Conservation (phyloP, 2,113 vertebrate species). For the Poeciliopsis occidentalis region DNA sequence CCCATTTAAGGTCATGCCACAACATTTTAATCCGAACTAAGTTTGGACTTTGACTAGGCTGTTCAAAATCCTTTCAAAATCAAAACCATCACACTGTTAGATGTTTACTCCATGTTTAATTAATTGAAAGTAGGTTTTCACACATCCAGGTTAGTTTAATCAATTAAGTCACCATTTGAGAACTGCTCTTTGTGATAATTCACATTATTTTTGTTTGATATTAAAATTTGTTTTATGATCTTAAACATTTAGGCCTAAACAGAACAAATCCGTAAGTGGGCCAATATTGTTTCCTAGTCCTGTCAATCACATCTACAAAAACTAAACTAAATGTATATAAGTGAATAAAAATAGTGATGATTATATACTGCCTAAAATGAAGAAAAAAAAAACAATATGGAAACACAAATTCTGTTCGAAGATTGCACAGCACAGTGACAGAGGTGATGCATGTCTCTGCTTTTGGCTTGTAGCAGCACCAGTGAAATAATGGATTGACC, state of each 20-base stretch:
- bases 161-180: neutral
- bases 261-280: neutral
- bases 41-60: no score
- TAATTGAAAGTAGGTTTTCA: neutral
- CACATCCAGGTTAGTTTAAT: neutral
- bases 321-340: slow-evolving; percentile 12
- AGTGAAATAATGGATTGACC: slow-evolving; percentile 87
- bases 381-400: slow-evolving; percentile 3
- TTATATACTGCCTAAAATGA: slow-evolving; percentile 1
- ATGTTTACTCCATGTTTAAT: no score
- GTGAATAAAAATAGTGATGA: neutral
- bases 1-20: no score
- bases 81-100: no score
- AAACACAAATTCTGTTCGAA: slow-evolving; percentile 25
- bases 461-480: slow-evolving; percentile 76
- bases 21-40: no score
- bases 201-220: neutral
- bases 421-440: slow-evolving; percentile 23
- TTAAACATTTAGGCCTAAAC: neutral
- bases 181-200: neutral
- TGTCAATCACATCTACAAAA: neutral
- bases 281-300: neutral
- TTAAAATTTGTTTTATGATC: neutral
- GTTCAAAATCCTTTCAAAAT: no score
- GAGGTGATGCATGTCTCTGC: slow-evolving; percentile 26